Evolutionary conservation across 2,113 vertebrate species (phyloP), one percentile per base, ranked within the genome.

Genomic region (Syngnathus scovelli): DNA sequence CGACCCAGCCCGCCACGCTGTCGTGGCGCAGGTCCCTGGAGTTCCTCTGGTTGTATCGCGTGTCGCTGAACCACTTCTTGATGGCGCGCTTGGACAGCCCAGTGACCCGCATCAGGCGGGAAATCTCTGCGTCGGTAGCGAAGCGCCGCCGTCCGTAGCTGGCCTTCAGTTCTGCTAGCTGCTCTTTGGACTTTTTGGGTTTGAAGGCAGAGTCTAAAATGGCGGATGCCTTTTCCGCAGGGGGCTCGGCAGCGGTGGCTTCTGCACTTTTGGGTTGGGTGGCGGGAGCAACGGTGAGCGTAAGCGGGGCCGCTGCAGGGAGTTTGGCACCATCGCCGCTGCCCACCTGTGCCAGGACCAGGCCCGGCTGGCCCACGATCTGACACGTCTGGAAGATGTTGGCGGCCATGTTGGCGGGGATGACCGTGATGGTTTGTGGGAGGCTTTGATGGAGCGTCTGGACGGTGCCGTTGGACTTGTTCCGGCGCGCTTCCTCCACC

Each of bases 31-130:
- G 96, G 68, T 96, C 95, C 86, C 94, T 98, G 0, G 96, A 94
- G 85, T 98, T 99, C 78, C 96, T 93, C 89, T 98, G 96, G 85
- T 98, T 98, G 89, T 99, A 99, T 66, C 96, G 91, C 0, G 96
- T 98, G 80, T 99, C 97, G 0, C 96, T 98, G 86, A 99, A 99
- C 97, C 97, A 99, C 75, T 99, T 99, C 83, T 98, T 99, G 79
- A 99, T 98, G 56, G 98, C 97, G 6, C 95, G 94, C 82, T 98
- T 98, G 6, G 96, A 97, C 68, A 99, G 90, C 13, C 92, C 93
- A 0, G 97, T 99, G 77, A 93, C 91, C 88, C 93, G 94, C 94
- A 98, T 98, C 65, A 99, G 93, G 9, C 97, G 88, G 18, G 92
- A 87, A 1, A 99, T 97, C 90, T 99, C 97, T 0, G 91, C 92